Base-by-base conservation (phyloP, 2,888 invertebrate genomes). In the Gisinianus flammeolus region DNA sequence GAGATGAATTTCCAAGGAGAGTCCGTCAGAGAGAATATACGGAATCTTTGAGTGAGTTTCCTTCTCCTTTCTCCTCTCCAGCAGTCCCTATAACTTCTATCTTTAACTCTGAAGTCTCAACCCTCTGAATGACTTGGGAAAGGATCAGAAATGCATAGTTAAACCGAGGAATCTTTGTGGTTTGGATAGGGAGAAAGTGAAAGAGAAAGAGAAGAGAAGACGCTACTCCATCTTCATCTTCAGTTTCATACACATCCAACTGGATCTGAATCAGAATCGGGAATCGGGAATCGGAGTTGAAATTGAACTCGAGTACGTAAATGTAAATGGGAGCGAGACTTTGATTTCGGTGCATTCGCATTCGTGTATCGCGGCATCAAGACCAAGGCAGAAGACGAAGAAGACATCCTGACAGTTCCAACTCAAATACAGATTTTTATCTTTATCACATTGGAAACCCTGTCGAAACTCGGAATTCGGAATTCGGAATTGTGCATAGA, bases 1-100 rank as follows among this genome's bases (percentile, higher is more conserved):
- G 58, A 62, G 19, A 33, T n/a, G 72, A 28, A 72, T 70, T 70
- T 70, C 28, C 26, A 24, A 64, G 28, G 66, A 22, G 66, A 33
- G n/a, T n/a, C 16, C 16, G 68, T 35, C n/a, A 68, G 10, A 67
- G 30, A n/a, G 22, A 62, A 62, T n/a, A 52, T 52, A 16, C 52
- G 8, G 10, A 12, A 62, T 24, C 10, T 62, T 62, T 22, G 26
- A 26, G 62, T 62, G 62, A n/a, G 6, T 30, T 22, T 69, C 67
- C 24, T 69, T 26, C 69, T 62, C 22, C 62, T 58, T 6, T 12
- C 26, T 62, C 62, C 16, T 52, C 67, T 30, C 33, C 67, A 26
- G 31, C n/a, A 33, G 33, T 26, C 8, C 30, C 24, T 33, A 28
- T 62, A 62, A 8, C n/a, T n/a, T n/a, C n/a, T n/a, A 44, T 44